phyloP scores from a whole-genome alignment of 2,113 vertebrate genomes.

The Mesembrinibis cayennensis region DNA sequence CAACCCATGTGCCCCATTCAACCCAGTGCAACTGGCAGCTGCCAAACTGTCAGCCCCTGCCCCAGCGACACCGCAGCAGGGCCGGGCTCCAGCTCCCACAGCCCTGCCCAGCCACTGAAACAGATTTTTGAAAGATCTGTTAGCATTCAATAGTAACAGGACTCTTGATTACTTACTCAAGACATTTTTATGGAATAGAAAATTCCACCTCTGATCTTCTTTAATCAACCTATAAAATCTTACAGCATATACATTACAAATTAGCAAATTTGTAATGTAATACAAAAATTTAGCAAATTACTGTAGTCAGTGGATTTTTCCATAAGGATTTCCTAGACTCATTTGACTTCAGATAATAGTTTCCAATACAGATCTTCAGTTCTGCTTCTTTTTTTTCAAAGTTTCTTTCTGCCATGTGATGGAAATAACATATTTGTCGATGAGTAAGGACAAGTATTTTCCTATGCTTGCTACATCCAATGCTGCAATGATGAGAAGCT shows the following conservation, averaged over 20 bases:
- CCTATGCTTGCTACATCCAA: not conserved
- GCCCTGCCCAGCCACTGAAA: not conserved
- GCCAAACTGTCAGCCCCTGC: not conserved
- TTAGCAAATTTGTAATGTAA: too few relatives aligned
- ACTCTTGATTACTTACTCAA: not conserved
- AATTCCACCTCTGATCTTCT: not conserved
- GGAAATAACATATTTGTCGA: not conserved
- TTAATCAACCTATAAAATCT: not conserved
- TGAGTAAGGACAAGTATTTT: not conserved
- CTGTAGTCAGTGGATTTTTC: not conserved
- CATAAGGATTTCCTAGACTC: not conserved
- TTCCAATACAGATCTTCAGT: not conserved
- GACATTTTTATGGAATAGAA: not conserved
- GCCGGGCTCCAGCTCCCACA: not conserved
- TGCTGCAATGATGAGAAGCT: not conserved
- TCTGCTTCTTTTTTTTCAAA: not conserved
- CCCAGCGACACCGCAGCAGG: accelerated
- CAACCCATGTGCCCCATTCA: not conserved
- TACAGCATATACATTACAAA: not conserved
- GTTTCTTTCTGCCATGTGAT: not conserved
- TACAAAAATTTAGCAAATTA: too few relatives aligned
- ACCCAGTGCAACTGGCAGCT: accelerated
- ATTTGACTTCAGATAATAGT: not conserved
- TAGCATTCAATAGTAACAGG: not conserved
- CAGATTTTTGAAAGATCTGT: not conserved